Percentiles rank a stretch among this genome's conserved stretches.
phyloP scores from a whole-genome alignment of 2,888 invertebrate genomes.

The Phyto melanocephala region DNA sequence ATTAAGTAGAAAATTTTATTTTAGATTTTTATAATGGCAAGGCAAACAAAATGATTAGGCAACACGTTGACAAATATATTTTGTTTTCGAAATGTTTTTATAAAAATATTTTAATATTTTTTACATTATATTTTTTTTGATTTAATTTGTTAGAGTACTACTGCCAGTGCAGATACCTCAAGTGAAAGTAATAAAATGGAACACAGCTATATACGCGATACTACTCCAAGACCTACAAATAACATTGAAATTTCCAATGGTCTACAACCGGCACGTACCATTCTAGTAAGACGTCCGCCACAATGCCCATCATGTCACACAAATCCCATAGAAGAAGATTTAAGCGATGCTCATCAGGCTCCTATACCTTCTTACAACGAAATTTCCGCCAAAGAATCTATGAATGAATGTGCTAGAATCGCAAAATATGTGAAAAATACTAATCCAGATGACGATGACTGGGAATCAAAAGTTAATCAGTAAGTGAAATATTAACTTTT shows the following conservation, averaged over 20 bases:
- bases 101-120: not conserved
- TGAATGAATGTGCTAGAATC: conserved; percentile 86
- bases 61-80: no score
- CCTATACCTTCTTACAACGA: conserved; percentile 81
- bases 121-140: not conserved
- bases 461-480: conserved; percentile 85
- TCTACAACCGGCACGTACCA: conserved; percentile 73
- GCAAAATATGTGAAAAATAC: conserved; percentile 82
- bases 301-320: conserved; percentile 78
- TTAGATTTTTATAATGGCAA: no score
- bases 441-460: conserved; percentile 81
- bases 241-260: conserved; percentile 73
- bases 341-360: conserved; percentile 78
- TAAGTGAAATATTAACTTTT: conserved; percentile 71
- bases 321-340: conserved; percentile 79
- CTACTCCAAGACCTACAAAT: conserved; percentile 73
- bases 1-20: no score
- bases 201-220: conserved; percentile 86
- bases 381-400: conserved; percentile 81
- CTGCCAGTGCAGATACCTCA: conserved; percentile 57
- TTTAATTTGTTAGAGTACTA: conserved; percentile 41
- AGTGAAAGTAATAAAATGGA: conserved; percentile 80
- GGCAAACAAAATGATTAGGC: no score
- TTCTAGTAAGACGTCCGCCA: conserved; percentile 76
- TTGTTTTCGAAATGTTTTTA: no score